Conservation (phyloP, 2,888 invertebrate species). For the Xestia xanthographa region DNA sequence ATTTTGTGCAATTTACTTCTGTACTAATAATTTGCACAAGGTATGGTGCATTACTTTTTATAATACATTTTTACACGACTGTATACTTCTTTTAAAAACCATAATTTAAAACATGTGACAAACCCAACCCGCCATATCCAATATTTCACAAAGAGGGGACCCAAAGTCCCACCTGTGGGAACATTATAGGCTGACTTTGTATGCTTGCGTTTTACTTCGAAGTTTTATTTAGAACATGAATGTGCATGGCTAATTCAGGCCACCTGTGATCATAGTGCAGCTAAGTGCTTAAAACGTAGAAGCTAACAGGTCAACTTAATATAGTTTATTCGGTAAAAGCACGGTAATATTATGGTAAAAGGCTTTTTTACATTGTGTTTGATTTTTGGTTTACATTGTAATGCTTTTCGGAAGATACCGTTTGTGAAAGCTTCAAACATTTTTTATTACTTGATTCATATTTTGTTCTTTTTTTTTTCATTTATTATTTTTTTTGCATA, state of each 20-base stretch:
- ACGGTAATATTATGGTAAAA: too few relatives aligned
- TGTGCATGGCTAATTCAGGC: slow-evolving; percentile 6
- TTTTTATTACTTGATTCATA: too few relatives aligned
- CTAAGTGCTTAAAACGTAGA: slow-evolving; percentile 17
- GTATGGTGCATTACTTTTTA: too few relatives aligned
- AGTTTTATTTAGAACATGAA: slow-evolving; percentile 9
- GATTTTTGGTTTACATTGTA: too few relatives aligned
- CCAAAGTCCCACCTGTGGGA: background rate
- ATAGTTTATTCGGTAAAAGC: background rate
- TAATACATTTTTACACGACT: too few relatives aligned
- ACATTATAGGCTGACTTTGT: background rate
- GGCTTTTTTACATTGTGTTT: too few relatives aligned
- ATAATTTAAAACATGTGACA: background rate
- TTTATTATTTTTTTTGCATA: too few relatives aligned
- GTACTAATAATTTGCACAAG: too few relatives aligned
- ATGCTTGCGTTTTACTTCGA: background rate
- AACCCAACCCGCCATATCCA: background rate
- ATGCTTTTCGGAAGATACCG: too few relatives aligned
- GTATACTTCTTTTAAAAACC: background rate
- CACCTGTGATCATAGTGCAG: slow-evolving; percentile 14
- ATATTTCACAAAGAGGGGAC: background rate
- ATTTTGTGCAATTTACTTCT: too few relatives aligned
- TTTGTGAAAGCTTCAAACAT: too few relatives aligned
- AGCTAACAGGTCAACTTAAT: background rate
- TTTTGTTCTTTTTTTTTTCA: too few relatives aligned